Evolutionary conservation across 2,797 vertebrate species (phyloP).

Genomic region (Enteromius mattozi): DNA sequence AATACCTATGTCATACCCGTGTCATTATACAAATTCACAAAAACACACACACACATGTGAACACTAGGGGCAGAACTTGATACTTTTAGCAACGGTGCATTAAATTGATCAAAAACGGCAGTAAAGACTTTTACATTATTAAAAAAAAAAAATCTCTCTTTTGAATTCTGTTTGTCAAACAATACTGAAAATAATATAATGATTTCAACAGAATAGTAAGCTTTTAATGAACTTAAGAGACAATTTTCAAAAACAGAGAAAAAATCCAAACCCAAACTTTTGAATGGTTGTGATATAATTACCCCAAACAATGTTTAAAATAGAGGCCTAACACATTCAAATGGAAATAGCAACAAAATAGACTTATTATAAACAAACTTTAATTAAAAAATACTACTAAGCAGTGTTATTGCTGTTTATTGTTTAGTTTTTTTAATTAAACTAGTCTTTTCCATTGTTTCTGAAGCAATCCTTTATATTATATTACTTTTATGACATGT

Average conservation of each 20-base stretch:
- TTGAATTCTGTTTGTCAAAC: not conserved
- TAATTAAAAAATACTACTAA: too few species aligned
- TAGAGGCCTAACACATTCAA: not conserved
- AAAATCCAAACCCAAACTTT: not conserved
- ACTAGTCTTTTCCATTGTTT: too few species aligned
- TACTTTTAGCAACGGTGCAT: not conserved
- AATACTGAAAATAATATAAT: not conserved
- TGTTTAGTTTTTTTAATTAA: too few species aligned
- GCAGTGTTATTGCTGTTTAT: too few species aligned
- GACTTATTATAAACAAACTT: not conserved
- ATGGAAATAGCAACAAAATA: not conserved
- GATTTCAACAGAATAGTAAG: not conserved
- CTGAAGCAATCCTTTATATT: not conserved
- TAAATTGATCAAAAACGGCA: not conserved
- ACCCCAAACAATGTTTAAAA: not conserved
- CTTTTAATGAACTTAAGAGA: not conserved
- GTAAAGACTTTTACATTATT: not conserved
- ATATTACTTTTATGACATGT: too few species aligned
- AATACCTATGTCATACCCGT: too few species aligned
- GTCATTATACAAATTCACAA: too few species aligned
- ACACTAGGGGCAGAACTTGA: not conserved
- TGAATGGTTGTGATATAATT: not conserved
- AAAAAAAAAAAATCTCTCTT: not conserved
- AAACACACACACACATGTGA: too few species aligned
- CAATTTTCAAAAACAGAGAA: not conserved